These are phyloP conservation scores for Gonocerus acuteangulatus DNA, from an alignment of 2,888 invertebrate genomes.

Conservation along the genomic window DNA sequence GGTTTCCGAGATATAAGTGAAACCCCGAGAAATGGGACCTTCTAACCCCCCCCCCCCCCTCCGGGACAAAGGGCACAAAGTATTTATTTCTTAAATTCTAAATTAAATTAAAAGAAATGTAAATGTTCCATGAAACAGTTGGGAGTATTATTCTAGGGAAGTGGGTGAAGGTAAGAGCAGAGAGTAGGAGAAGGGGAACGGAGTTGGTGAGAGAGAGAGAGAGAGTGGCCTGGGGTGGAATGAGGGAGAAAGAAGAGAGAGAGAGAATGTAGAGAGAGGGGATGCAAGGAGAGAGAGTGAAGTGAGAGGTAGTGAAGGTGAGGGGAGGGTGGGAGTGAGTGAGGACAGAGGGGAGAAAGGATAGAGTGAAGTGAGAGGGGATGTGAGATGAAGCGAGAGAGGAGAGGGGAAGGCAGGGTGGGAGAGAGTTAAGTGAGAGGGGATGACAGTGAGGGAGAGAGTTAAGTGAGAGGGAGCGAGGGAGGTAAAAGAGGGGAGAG, in stretches of 20 bases:
- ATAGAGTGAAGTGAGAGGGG: too few species aligned
- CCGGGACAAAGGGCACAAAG: too few species aligned
- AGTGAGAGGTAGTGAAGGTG: too few species aligned
- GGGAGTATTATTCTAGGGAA: too few species aligned
- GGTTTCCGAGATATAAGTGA: too few species aligned
- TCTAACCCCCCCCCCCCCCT: too few species aligned
- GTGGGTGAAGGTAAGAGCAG: not conserved
- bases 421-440: not conserved
- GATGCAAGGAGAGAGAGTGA: not conserved
- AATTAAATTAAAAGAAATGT: too few species aligned
- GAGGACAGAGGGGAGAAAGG: not conserved
- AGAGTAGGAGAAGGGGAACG: not conserved
- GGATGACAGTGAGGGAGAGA: not conserved
- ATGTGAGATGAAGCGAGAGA: not conserved
- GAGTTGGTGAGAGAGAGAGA: not conserved
- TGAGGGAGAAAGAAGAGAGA: not conserved
- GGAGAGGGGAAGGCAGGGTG: not conserved
- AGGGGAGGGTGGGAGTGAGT: not conserved
- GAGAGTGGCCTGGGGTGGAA: not conserved
- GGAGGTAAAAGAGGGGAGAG: too few species aligned
- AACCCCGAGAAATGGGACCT: too few species aligned
- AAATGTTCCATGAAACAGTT: too few species aligned
- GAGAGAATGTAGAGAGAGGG: too few species aligned
- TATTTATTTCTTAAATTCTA: too few species aligned
- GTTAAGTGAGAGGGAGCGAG: not conserved